Base-by-base conservation (phyloP, 2,797 vertebrate genomes). In the Agapornis canus region DNA sequence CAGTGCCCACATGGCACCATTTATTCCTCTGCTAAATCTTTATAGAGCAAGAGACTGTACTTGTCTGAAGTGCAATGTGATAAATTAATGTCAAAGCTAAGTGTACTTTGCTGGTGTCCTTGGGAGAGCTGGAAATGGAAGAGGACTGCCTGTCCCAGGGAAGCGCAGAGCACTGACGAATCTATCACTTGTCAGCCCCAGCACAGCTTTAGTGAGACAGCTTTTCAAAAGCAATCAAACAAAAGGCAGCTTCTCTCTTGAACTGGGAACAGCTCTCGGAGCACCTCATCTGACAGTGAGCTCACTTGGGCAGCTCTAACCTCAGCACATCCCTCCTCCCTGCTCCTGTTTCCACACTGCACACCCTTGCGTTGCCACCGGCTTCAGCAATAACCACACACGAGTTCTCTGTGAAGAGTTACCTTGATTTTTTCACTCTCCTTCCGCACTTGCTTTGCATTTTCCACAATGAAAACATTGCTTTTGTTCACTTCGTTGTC, bases 401-500 rank as follows among this genome's bases (percentile, higher is more conserved):
- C 0, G 0, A 64, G 39, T 1, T n/a, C 70, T 63, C 86, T 21
- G 10, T 6, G 64, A 79, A 89, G 8, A 18, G 56, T 82, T 99
- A 99, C 99, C 99, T 99, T 99, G 95, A 99, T 99, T 96, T 98
- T 99, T 96, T 99, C 99, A 61, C 99, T 99, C 95, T 99, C 98
- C 87, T 98, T 99, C 90, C 78, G 98, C 86, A 98, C 98, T 88
- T 97, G 97, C 59, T 93, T 97, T 64, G 98, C 98, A 9, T 98
- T 98, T 97, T 99, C 99, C 2, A 99, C 98, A 94, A 99, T 97
- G 7, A 97, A 98, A 96, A 99, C 99, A 2, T 77, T 98, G 92
- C 99, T 99, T 96, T 99, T 99, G 96, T 99, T 99, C 96, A 99
- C 99, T 96, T 99, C 99, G 6, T 99, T 98, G 98, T 99, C 99